These are phyloP conservation scores for Penaeus vannamei DNA, from an alignment of 1,140 invertebrate genomes.

Conservation along the genomic window DNA sequence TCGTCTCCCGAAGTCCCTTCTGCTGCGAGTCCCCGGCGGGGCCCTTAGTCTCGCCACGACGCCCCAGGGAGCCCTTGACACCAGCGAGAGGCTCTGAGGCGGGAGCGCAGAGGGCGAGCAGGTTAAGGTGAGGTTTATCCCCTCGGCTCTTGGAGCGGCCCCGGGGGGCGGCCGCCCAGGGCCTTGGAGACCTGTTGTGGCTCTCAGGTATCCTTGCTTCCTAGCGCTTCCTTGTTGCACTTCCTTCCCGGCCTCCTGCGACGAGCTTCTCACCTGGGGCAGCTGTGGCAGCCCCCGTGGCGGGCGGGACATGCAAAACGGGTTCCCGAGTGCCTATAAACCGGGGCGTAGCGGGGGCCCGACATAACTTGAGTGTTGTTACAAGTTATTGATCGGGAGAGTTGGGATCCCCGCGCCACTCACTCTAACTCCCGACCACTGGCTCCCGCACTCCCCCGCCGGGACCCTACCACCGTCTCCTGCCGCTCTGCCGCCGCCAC, in stretches of 20 bases:
- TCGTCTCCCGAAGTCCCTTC: too few species aligned
- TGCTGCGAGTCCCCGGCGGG: too few species aligned
- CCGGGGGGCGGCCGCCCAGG: not conserved
- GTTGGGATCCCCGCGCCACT: constrained; percentile 45
- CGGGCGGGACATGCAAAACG: constrained; percentile 3
- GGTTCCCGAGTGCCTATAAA: constrained; percentile 24
- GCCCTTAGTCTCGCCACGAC: too few species aligned
- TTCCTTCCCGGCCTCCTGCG: not conserved
- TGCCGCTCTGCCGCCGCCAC: not conserved
- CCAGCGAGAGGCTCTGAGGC: too few species aligned
- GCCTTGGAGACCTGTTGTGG: not conserved
- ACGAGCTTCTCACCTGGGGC: not conserved
- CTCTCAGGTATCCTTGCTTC: not conserved
- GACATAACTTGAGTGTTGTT: constrained; percentile 64
- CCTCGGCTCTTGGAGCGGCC: not conserved
- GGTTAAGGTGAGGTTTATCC: not conserved
- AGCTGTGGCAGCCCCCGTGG: not conserved
- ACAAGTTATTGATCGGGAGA: constrained; percentile 61
- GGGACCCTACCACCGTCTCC: constrained; percentile 1
- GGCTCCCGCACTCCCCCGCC: not conserved
- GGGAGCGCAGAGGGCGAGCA: not conserved
- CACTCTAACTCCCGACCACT: constrained; percentile 27
- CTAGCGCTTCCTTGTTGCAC: not conserved
- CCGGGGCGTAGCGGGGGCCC: constrained; percentile 21
- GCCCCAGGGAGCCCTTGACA: too few species aligned